phyloP scores from a whole-genome alignment of 2,797 vertebrate species.

The Danio aesculapii region DNA sequence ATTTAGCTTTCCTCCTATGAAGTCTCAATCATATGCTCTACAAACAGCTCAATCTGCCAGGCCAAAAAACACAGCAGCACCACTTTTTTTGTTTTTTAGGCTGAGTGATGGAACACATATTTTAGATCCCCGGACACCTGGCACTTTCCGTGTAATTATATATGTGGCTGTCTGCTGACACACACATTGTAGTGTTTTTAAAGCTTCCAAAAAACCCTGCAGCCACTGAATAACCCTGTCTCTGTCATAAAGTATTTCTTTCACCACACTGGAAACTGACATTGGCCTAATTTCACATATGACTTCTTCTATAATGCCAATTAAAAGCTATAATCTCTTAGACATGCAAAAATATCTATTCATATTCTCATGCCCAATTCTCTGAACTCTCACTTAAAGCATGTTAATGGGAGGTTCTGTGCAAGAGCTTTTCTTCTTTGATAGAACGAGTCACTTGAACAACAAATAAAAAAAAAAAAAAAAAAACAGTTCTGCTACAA shows the following conservation, averaged over 20 bases:
- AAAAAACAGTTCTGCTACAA: constrained; percentile 77
- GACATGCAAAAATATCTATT: constrained; percentile 40
- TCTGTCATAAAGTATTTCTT: constrained; percentile 48
- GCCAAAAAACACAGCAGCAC: not conserved
- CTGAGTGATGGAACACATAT: constrained; percentile 31
- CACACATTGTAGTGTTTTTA: constrained; percentile 63
- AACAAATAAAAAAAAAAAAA: constrained; percentile 76
- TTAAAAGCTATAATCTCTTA: constrained; percentile 58
- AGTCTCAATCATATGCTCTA: constrained; percentile 6
- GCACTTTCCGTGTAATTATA: constrained; percentile 33
- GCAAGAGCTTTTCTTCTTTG: constrained; percentile 80
- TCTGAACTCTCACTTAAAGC: constrained; percentile 33
- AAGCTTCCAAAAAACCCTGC: constrained; percentile 51
- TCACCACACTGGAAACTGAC: not conserved
- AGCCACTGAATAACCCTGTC: constrained; percentile 9
- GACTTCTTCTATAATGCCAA: constrained; percentile 63
- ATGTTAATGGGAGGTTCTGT: constrained; percentile 83
- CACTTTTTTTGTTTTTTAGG: constrained; percentile 11
- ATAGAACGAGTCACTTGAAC: constrained; percentile 73
- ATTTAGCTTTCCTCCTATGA: not conserved
- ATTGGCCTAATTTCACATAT: constrained; percentile 53
- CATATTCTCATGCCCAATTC: constrained; percentile 63
- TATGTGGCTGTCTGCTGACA: constrained; percentile 8
- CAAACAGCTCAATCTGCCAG: not conserved
- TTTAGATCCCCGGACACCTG: constrained; percentile 6